A percentile compares a stretch with the other conserved stretches of the same genome.
Conservation (phyloP, 2,888 invertebrate species). For the Leptopterna dolabrata region DNA sequence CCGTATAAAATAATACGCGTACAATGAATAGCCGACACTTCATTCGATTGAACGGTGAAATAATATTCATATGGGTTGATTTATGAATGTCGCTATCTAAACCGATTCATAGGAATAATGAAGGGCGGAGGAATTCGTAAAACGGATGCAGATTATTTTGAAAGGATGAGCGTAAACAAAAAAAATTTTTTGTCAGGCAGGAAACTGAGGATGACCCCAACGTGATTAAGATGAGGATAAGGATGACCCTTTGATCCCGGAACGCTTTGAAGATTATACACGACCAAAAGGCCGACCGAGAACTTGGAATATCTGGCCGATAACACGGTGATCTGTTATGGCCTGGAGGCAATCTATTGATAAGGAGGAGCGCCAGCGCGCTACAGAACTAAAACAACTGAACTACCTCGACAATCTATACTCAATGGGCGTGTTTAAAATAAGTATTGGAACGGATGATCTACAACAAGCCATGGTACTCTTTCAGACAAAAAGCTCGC, state of each 20-base stretch:
- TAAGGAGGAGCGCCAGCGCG: neutral
- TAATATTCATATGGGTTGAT: too few species aligned
- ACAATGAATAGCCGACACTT: too few species aligned
- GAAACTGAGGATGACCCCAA: neutral
- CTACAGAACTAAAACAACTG: neutral
- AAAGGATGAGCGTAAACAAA: neutral
- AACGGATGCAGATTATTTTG: neutral
- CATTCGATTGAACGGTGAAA: too few species aligned
- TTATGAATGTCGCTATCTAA: too few species aligned
- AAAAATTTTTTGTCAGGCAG: neutral
- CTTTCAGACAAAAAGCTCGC: too few species aligned
- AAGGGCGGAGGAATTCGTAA: neutral
- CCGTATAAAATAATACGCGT: too few species aligned
- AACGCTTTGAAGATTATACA: neutral
- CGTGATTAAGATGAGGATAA: neutral
- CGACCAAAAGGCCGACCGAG: neutral
- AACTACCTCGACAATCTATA: too few species aligned
- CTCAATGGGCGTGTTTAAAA: too few species aligned
- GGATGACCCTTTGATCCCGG: neutral
- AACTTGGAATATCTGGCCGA: neutral
- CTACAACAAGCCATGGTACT: too few species aligned
- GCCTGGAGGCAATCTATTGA: neutral
- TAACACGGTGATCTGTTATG: neutral
- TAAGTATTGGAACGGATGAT: too few species aligned
- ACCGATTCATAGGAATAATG: too few species aligned